phyloP scores from a whole-genome alignment of 1,140 invertebrate genomes.

The Heterodera carotae region DNA sequence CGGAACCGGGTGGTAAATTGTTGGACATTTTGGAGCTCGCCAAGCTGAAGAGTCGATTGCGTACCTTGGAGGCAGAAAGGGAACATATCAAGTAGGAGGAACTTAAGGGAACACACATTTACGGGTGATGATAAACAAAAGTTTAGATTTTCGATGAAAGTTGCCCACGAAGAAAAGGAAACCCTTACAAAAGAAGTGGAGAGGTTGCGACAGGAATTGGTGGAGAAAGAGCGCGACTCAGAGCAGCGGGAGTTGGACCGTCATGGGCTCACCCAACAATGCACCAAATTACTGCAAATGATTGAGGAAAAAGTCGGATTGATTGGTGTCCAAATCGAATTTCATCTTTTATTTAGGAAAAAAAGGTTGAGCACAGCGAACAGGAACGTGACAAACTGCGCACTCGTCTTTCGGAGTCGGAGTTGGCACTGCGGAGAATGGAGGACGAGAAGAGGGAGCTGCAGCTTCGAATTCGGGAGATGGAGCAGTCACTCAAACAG shows the following conservation, averaged over 20 bases:
- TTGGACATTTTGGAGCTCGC: constrained; percentile 38
- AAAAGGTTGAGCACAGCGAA: constrained; percentile 40
- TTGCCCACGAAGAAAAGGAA: constrained; percentile 41
- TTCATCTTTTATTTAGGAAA: constrained; percentile 31
- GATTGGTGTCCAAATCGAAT: constrained; percentile 15
- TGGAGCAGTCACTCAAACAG: constrained; percentile 33
- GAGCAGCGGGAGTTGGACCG: constrained; percentile 35
- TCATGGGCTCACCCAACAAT: constrained; percentile 29
- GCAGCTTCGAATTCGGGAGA: constrained; percentile 13
- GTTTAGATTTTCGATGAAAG: constrained; percentile 34
- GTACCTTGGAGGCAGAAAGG: constrained; percentile 34
- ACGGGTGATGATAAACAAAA: background rate
- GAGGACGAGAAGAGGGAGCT: constrained; percentile 43
- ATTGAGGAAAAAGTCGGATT: constrained; percentile 37
- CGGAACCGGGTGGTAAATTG: constrained; percentile 13
- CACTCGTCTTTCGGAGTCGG: constrained; percentile 30
- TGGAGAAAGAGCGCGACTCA: constrained; percentile 29
- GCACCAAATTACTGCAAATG: constrained; percentile 41
- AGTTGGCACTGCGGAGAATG: constrained; percentile 24
- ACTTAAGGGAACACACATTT: background rate
- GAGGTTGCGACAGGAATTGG: constrained; percentile 32
- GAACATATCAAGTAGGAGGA: constrained; percentile 38
- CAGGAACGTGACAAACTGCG: constrained; percentile 34
- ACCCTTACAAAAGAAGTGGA: constrained; percentile 31
- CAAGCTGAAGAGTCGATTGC: constrained; percentile 37